A percentile compares a stretch with the other conserved stretches of the same genome.
Conservation (phyloP, 1,140 invertebrate species). For the Diploscapter pachys region DNA sequence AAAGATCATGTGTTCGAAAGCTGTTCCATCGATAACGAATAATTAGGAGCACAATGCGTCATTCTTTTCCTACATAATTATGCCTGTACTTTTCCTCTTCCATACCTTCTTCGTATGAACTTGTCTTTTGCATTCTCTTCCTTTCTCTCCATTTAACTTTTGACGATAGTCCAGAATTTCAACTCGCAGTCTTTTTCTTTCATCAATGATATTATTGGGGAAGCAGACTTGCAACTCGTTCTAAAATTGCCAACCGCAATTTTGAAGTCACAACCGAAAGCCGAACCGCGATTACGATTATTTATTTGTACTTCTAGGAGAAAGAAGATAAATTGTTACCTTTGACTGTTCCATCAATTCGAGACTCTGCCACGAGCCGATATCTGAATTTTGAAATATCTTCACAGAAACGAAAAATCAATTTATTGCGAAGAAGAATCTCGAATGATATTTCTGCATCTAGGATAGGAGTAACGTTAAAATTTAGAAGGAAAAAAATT, state of each 20-base stretch:
- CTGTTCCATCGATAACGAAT: too few species aligned
- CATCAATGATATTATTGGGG: background rate
- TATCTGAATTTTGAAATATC: slow-evolving; percentile 9
- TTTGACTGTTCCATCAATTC: slow-evolving; percentile 19
- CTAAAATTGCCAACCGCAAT: background rate
- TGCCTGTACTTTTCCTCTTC: background rate
- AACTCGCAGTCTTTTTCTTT: slow-evolving; percentile 16
- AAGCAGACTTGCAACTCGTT: background rate
- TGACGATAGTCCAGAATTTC: background rate
- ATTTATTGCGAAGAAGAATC: background rate
- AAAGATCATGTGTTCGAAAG: too few species aligned
- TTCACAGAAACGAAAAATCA: background rate
- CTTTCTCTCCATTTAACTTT: too few species aligned
- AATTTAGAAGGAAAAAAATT: background rate
- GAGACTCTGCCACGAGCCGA: slow-evolving; percentile 26
- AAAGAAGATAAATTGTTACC: slow-evolving; percentile 2
- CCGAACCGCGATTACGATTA: background rate
- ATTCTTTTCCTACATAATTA: background rate
- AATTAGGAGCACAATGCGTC: too few species aligned
- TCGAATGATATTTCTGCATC: slow-evolving; percentile 1
- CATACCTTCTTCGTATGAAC: background rate
- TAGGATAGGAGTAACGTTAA: background rate
- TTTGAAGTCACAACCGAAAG: background rate
- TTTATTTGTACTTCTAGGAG: background rate
- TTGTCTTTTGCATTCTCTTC: too few species aligned